Evolutionary conservation across 2,888 invertebrate genomes (phyloP), one percentile per base, ranked within the genome.

Genomic region (Nezara viridula): DNA sequence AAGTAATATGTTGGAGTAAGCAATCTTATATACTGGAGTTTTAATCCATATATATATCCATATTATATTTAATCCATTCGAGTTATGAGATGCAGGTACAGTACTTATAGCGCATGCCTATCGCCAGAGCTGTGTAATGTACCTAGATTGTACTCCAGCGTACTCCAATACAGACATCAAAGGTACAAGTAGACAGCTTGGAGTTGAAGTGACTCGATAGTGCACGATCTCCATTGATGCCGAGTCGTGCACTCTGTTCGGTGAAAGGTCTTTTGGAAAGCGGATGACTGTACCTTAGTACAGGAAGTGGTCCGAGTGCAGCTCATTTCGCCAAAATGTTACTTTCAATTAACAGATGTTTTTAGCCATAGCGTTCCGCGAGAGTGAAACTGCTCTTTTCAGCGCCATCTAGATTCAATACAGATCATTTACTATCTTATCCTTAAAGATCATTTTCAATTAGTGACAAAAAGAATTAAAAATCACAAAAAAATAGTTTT

Each of bases 241-340:
- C 21, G 81, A 81, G 44, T 81, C 81, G 81, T 81, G 81, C 81
- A 1, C n/a, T n/a, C 40, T 10, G 14, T 81, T 21, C 14, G 44
- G 81, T 81, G 81, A 81, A 81, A 81, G 81, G 81, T 44, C n/a
- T 40, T 44, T 81, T 81, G 44, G 81, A 81, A 81, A 81, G 81
- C n/a, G 81, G 81, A 44, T 81, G 81, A 44, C 81, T 40, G 44
- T 44, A 37, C 19, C 66, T 81, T 24, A n/a, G 44, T 21, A 14
- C 81, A 10, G 77, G 77, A 77, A 77, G 40, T 73, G 73, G 16
- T 37, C 73, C 19, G 2, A 77, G 27, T 73, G 66, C 66, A 73
- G 19, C 37, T 73, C 66, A 73, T 73, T 73, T 21, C 66, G 66
- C 37, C 66, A 73, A 73, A 73, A 73, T 73, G 66, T 73, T 32